These are phyloP conservation scores for Dolichoris vasculosae DNA, from an alignment of 1,140 invertebrate species.

Conservation along the genomic window DNA sequence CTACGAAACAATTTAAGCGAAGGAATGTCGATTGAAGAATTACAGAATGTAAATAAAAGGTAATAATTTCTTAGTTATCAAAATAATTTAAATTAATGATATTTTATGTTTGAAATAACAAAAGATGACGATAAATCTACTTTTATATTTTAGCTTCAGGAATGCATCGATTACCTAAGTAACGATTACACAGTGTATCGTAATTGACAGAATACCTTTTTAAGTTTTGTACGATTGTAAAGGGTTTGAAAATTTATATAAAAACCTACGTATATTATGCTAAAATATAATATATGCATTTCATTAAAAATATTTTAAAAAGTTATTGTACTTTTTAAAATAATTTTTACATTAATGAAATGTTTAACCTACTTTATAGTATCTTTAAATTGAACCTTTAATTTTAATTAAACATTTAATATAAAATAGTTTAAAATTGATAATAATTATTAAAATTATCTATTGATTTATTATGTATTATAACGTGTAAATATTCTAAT, in stretches of 20 bases:
- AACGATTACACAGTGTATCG: constrained; percentile 3
- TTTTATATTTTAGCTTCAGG: constrained; percentile 28
- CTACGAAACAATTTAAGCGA: constrained; percentile 11
- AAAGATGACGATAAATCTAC: neutral
- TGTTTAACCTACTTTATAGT: too few relatives aligned
- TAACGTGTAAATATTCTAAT: constrained; percentile 35
- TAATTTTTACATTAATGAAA: too few relatives aligned
- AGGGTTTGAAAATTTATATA: too few relatives aligned
- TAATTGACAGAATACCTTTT: neutral
- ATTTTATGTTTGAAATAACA: constrained; percentile 1
- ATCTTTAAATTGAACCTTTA: too few relatives aligned
- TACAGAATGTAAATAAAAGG: constrained; percentile 8
- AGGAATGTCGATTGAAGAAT: neutral
- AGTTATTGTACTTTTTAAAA: too few relatives aligned
- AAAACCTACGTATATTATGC: too few relatives aligned
- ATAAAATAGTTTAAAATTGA: too few relatives aligned
- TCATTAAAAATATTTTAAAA: too few relatives aligned
- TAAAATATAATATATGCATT: too few relatives aligned
- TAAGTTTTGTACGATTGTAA: too few relatives aligned
- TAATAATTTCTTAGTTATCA: constrained; percentile 9
- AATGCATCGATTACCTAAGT: neutral
- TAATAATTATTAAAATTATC: too few relatives aligned
- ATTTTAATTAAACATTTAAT: too few relatives aligned
- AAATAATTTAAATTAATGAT: neutral
- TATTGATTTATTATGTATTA: constrained; percentile 33